These are phyloP conservation scores for Chromoteleia sp. DNA, from an alignment of 2,888 invertebrate species.

Conservation along the genomic window DNA sequence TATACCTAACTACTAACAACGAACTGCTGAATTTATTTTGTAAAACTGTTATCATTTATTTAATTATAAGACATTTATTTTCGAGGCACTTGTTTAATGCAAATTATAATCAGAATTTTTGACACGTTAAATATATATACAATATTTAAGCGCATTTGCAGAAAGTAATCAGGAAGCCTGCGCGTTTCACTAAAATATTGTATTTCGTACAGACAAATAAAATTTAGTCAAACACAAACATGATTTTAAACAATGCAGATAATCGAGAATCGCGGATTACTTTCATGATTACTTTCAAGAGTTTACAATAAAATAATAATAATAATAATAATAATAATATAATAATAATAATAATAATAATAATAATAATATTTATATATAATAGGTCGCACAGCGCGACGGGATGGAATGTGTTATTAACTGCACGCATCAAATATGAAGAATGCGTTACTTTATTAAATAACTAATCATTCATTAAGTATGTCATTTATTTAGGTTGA, in stretches of 20 bases:
- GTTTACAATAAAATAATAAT: constrained; percentile 40
- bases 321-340: constrained; percentile 33
- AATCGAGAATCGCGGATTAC: constrained; percentile 21
- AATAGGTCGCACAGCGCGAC: constrained; percentile 38
- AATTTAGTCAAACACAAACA: not conserved
- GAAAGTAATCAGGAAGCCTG: constrained; percentile 36
- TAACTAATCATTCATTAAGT: constrained; percentile 34
- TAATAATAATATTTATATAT: too few relatives aligned
- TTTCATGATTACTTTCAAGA: constrained; percentile 25
- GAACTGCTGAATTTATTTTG: constrained; percentile 3
- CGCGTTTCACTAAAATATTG: constrained; percentile 6
- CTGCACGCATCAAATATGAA: constrained; percentile 42
- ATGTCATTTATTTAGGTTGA: constrained; percentile 24
- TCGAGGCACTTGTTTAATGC: constrained; percentile 47
- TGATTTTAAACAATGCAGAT: not conserved
- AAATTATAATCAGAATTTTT: constrained; percentile 60
- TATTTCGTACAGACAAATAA: constrained; percentile 2
- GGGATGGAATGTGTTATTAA: constrained; percentile 66
- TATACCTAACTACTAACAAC: constrained; percentile 6
- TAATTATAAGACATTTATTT: constrained; percentile 16
- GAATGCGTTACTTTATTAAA: constrained; percentile 24
- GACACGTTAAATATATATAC: constrained; percentile 55
- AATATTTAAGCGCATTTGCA: constrained; percentile 43
- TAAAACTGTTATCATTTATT: not conserved
- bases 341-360: constrained; percentile 39